A percentile compares a stretch with the other conserved stretches of the same genome.
These are phyloP conservation scores for Trissolcus brochymenae DNA, from an alignment of 2,888 invertebrate species.

Conservation along the genomic window DNA sequence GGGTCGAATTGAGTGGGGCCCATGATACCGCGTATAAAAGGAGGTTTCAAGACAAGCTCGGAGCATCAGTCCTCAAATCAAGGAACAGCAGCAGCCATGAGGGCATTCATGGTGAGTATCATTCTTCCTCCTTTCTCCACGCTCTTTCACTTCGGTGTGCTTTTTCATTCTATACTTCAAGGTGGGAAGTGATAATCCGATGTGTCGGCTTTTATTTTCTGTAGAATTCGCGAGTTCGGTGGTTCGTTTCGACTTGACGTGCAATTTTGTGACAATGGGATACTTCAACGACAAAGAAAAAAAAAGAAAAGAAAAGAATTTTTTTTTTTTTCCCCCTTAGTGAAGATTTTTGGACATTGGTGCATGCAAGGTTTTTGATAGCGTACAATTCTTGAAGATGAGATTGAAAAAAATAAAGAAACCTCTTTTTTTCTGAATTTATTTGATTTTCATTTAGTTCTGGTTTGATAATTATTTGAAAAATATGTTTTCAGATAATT, in stretches of 20 bases:
- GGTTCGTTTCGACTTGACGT: conserved; percentile 9
- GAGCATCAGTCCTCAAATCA: conserved; percentile 76
- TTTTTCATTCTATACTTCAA: neutral
- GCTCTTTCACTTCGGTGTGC: conserved; percentile 24
- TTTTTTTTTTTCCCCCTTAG: too few species aligned
- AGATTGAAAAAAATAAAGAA: too few species aligned
- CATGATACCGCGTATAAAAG: conserved; percentile 71
- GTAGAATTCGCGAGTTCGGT: conserved; percentile 30
- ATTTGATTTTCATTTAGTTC: too few species aligned
- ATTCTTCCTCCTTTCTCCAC: conserved; percentile 60
- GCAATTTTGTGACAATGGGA: conserved; percentile 8
- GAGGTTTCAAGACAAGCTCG: conserved; percentile 71
- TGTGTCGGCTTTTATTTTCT: too few species aligned
- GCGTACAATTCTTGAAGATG: too few species aligned
- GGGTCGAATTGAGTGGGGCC: conserved; percentile 72
- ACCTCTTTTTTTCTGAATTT: too few species aligned
- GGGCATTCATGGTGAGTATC: conserved; percentile 76
- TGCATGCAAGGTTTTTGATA: too few species aligned
- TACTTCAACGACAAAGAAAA: too few species aligned
- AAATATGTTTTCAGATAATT: conserved; percentile 67
- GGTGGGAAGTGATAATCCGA: conserved; percentile 14
- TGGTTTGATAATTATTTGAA: too few species aligned
- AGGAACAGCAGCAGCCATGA: conserved; percentile 75
- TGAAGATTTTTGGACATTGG: too few species aligned
- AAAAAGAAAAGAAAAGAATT: too few species aligned